These are phyloP conservation scores for Phrynosoma platyrhinos DNA, from an alignment of 2,113 vertebrate species.

Conservation along the genomic window DNA sequence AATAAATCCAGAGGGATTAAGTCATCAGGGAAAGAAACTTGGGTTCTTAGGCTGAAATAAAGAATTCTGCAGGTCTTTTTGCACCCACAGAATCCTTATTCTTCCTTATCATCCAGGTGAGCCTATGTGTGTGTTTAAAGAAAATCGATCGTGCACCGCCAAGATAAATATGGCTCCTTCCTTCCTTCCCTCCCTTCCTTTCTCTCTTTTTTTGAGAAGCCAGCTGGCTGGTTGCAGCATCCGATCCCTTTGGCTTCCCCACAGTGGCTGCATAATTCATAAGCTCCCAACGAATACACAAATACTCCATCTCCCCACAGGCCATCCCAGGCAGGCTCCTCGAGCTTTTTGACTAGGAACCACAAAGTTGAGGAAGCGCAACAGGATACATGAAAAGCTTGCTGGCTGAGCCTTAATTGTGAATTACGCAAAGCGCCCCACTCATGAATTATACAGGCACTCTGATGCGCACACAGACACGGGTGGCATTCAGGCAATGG, in stretches of 20 bases:
- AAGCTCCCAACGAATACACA: constrained; percentile 24
- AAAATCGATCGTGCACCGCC: constrained; percentile 46
- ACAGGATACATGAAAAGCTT: constrained; percentile 7
- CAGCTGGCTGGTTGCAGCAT: constrained; percentile 29
- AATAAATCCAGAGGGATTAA: neutral
- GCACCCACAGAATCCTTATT: neutral
- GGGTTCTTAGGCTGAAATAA: accelerated
- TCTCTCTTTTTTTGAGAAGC: neutral
- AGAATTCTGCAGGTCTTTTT: accelerated
- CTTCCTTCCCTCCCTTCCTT: too few relatives aligned
- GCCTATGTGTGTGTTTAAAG: neutral
- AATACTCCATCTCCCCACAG: constrained; percentile 31
- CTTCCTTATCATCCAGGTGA: neutral
- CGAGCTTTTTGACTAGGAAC: constrained; percentile 1
- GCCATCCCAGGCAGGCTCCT: constrained; percentile 23
- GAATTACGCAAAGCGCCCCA: constrained; percentile 7
- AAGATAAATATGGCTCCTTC: constrained; percentile 58
- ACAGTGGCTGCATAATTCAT: constrained; percentile 62
- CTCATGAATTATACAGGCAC: constrained; percentile 48
- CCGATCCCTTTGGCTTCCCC: constrained; percentile 32
- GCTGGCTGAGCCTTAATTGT: constrained; percentile 38
- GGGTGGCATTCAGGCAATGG: constrained; percentile 41
- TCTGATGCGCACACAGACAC: constrained; percentile 20
- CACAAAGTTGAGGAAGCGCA: constrained; percentile 18
- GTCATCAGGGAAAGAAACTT: accelerated